phyloP scores from a whole-genome alignment of 92 coral and sea anemone genomes.

The Umimayanthus kanabou region DNA sequence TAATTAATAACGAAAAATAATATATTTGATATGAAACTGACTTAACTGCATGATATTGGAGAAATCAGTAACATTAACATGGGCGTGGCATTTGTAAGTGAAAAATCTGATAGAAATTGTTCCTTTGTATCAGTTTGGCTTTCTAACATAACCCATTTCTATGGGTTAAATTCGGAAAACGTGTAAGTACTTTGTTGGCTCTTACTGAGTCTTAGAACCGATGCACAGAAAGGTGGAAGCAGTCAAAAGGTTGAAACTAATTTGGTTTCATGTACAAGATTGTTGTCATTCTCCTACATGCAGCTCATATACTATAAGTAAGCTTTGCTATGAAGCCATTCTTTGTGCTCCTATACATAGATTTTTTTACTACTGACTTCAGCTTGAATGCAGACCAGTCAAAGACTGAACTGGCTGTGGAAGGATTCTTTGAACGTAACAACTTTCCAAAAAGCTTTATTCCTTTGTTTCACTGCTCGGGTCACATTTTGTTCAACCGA shows the following conservation, averaged over 20 bases:
- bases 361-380: too few relatives aligned
- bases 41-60: not conserved
- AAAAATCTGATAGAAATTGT: not conserved
- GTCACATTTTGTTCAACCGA: not conserved
- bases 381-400: too few relatives aligned
- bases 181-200: not conserved
- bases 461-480: too few relatives aligned
- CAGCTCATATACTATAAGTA: too few relatives aligned
- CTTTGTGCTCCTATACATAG: too few relatives aligned
- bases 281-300: too few relatives aligned
- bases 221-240: not conserved
- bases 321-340: too few relatives aligned
- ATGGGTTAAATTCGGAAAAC: not conserved
- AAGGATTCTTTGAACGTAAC: too few relatives aligned
- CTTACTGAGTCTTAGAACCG: not conserved
- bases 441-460: too few relatives aligned
- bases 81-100: not conserved
- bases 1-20: too few relatives aligned
- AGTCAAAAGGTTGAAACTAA: not conserved
- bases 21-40: not conserved
- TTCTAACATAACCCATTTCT: not conserved
- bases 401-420: too few relatives aligned
- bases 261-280: too few relatives aligned
- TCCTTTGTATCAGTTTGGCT: not conserved
- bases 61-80: not conserved